Evolutionary conservation across 2,113 vertebrate genomes (phyloP).

Genomic region (Lucifuga dentata): DNA sequence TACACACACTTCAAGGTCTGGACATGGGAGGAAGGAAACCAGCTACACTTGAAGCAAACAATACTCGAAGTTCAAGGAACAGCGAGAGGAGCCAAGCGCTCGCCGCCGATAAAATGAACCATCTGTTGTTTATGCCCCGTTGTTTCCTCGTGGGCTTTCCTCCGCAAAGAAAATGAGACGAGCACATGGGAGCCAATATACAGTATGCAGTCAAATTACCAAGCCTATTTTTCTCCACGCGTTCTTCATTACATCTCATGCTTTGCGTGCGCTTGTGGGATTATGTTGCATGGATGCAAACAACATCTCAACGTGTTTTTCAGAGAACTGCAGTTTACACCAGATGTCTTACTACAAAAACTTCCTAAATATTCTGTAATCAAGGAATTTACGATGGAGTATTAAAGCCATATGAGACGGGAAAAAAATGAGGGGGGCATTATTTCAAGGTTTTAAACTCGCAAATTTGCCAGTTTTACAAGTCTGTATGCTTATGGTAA

Average conservation of each 20-base stretch:
- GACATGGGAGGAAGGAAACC: conserved; percentile 41
- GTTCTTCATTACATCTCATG: conserved; percentile 15
- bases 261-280: neutral
- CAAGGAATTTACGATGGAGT: too few relatives aligned
- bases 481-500: too few relatives aligned
- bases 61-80: conserved; percentile 39
- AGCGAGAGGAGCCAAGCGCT: conserved; percentile 29
- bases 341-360: too few relatives aligned
- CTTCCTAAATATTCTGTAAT: too few relatives aligned
- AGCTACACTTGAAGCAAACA: conserved; percentile 44
- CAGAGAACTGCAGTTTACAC: neutral
- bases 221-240: conserved; percentile 10
- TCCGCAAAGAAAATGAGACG: conserved; percentile 54
- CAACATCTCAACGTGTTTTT: neutral
- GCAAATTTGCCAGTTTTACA: too few relatives aligned
- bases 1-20: neutral
- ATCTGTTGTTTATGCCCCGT: conserved; percentile 60
- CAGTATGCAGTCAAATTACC: conserved; percentile 33
- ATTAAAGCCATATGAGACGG: too few relatives aligned
- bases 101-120: conserved; percentile 40
- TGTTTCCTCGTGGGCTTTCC: conserved; percentile 44
- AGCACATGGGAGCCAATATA: conserved; percentile 25
- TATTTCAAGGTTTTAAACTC: too few relatives aligned
- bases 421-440: too few relatives aligned
- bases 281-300: neutral